Percentiles rank a stretch among this genome's conserved stretches.
phyloP scores from a whole-genome alignment of 2,113 vertebrate genomes.

The Prunella himalayana region DNA sequence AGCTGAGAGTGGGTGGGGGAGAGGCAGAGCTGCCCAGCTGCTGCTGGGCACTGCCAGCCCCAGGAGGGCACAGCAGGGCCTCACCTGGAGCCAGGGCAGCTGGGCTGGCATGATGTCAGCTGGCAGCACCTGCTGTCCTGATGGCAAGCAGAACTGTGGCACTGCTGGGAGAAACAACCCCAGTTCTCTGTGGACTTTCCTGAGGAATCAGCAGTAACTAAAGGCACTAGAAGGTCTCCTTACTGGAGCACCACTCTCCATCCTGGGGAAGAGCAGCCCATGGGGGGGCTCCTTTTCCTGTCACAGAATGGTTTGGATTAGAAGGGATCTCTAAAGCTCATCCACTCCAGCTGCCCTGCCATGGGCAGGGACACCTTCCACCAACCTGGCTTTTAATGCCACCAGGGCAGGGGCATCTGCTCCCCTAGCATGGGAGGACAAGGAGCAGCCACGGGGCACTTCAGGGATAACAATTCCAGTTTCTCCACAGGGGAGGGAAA shows the following conservation, averaged over 20 bases:
- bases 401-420: background rate
- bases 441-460: background rate
- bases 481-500: background rate
- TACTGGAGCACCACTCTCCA: background rate
- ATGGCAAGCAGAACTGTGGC: background rate
- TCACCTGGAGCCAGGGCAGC: background rate
- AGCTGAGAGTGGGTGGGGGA: background rate
- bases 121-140: too few relatives aligned
- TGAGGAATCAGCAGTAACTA: background rate
- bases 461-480: background rate
- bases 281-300: background rate
- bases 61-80: background rate
- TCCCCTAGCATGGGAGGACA: background rate
- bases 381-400: background rate
- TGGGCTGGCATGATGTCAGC: too few relatives aligned
- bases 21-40: background rate
- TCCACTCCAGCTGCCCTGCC: background rate
- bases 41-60: background rate
- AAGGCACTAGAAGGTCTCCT: background rate
- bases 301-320: background rate
- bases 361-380: background rate
- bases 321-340: background rate
- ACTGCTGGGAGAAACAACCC: background rate
- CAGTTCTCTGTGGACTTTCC: background rate
- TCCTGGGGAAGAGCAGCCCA: background rate